Percentiles rank a stretch among this genome's conserved stretches.
Conservation (phyloP, 2,888 invertebrate species). For the Dioctria linearis region DNA sequence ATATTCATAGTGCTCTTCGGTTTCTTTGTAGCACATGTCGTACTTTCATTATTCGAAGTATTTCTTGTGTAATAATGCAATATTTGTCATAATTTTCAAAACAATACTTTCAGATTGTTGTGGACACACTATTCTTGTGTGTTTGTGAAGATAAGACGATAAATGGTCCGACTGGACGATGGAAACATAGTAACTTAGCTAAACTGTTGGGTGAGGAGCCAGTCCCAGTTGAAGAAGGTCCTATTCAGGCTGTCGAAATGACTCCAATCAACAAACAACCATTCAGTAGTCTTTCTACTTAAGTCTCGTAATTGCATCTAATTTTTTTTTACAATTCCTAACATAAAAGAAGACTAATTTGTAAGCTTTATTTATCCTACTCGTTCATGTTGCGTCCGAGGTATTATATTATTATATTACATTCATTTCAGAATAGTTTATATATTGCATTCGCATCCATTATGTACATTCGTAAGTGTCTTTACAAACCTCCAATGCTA, state of each 20-base stretch:
- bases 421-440: no score
- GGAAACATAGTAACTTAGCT: constrained; percentile 76
- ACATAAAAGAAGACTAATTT: no score
- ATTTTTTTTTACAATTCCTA: no score
- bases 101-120: constrained; percentile 82
- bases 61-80: constrained; percentile 12
- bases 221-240: constrained; percentile 65
- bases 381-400: no score
- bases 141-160: constrained; percentile 93
- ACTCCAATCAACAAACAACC: constrained; percentile 71
- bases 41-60: constrained; percentile 94
- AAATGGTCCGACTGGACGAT: constrained; percentile 81
- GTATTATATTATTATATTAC: no score
- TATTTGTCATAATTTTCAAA: neutral
- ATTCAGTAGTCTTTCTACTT: constrained; percentile 63
- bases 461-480: no score
- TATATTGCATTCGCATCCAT: no score
- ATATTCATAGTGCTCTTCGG: constrained; percentile 87
- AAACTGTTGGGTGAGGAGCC: constrained; percentile 73
- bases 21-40: constrained; percentile 94
- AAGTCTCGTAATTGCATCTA: no score
- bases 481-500: no score
- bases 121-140: constrained; percentile 94
- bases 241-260: constrained; percentile 70
- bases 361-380: no score